Evolutionary conservation across 2,888 invertebrate genomes (phyloP), one percentile per base, ranked within the genome.

Genomic region (Cephus sareptanus): DNA sequence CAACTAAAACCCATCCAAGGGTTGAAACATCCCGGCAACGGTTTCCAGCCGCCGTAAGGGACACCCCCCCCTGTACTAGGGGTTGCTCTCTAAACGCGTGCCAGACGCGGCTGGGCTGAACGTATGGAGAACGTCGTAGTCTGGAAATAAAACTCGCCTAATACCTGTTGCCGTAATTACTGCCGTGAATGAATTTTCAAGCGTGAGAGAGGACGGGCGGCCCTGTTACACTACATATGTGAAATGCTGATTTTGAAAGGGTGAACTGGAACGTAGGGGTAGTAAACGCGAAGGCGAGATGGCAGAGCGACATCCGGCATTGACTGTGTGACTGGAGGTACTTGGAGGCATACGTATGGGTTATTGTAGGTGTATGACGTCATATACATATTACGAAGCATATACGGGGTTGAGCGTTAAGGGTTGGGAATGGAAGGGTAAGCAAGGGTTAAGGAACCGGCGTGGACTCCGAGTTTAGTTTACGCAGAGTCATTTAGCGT

Each of bases 401-500:
- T 56, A 56, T 23, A 56, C 9, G 23, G 9, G 40, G 40, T 15
- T 40, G 15, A 15, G 4, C 40, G 1, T 15, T 15, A 40, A 15
- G 40, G 40, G 15, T 40, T 4, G 13, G 33, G 33, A 40, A 70
- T 6, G 33, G 3, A 31, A 33, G 31, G 71, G 71, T 31, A 34
- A 71, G 71, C 71, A 71, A 71, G 71, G 71, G 71, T 71, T 71
- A 71, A 71, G 71, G 71, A 71, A 33, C 31, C 6, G 11, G 34
- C 13, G 71, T 71, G 71, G 71, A 71, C 71, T 33, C 71, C 12
- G 31, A 71, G 75, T 71, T 75, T 77, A 77, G 77, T 77, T 77
- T 77, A 75, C 77, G 75, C 75, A 75, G 77, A 77, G 74, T 77
- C 69, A 77, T 79, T 79, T 77, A 77, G 74, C 33, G 40, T 69